Conservation (phyloP, 2,888 invertebrate genomes). For the Anodontia alba region DNA sequence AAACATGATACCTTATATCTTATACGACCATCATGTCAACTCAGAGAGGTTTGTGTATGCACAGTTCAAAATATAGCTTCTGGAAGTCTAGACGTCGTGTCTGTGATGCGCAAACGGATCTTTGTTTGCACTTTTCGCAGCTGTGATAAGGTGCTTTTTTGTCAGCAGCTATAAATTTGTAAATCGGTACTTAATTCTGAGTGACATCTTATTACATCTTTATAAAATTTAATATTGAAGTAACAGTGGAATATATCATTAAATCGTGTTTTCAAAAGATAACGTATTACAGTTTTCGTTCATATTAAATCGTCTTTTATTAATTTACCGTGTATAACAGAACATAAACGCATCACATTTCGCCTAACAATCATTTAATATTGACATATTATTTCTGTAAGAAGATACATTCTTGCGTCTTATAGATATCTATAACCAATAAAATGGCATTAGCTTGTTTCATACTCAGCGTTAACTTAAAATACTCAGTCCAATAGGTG, state of each 20-base stretch:
- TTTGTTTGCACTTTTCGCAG: too few species aligned
- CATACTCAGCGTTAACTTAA: too few species aligned
- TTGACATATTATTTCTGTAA: constrained; percentile 14
- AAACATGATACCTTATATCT: too few species aligned
- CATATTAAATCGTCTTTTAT: constrained; percentile 6
- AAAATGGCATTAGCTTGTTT: neutral
- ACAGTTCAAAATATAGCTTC: too few species aligned
- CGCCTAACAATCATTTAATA: constrained; percentile 12
- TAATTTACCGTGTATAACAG: constrained; percentile 4
- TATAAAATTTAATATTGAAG: constrained; percentile 10
- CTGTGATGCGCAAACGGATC: too few species aligned
- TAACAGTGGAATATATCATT: constrained; percentile 14
- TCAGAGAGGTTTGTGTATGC: too few species aligned
- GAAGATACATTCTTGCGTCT: neutral
- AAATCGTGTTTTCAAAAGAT: neutral
- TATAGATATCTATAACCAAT: constrained; percentile 12
- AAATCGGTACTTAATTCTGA: neutral
- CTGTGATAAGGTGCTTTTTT: too few species aligned
- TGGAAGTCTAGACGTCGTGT: too few species aligned
- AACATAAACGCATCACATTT: constrained; percentile 1
- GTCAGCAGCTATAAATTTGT: too few species aligned
- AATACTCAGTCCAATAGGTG: too few species aligned
- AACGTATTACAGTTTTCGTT: neutral
- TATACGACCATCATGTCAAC: too few species aligned
- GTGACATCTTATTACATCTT: constrained; percentile 3